These are phyloP conservation scores for Trichopoda pennipes DNA, from an alignment of 2,888 invertebrate species.

Conservation along the genomic window DNA sequence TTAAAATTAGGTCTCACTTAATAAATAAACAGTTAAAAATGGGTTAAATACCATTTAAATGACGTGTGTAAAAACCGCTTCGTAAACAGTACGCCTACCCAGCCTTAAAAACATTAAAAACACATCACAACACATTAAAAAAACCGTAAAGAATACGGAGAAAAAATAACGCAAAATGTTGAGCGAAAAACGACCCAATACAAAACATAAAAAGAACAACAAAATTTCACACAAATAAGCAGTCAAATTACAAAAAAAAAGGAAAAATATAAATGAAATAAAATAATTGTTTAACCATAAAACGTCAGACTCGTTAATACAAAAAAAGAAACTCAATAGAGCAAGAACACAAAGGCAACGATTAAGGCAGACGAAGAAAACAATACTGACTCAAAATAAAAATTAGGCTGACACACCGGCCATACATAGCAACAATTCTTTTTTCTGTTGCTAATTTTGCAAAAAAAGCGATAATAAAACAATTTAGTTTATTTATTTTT, in stretches of 20 bases:
- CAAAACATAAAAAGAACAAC: not conserved
- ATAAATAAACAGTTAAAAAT: not conserved
- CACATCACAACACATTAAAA: conserved; percentile 7
- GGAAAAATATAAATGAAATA: conserved; percentile 8
- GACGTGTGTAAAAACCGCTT: not conserved
- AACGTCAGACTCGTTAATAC: conserved; percentile 44
- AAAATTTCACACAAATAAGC: conserved; percentile 6
- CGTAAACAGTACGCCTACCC: conserved; percentile 14
- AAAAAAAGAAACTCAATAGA: conserved; percentile 21
- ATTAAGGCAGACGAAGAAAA: not conserved
- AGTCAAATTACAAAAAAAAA: conserved; percentile 21
- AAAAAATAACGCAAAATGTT: not conserved
- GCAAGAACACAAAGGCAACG: conserved; percentile 4
- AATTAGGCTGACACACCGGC: conserved; percentile 49
- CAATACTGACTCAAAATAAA: conserved; percentile 14
- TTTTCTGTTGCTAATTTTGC: conserved; percentile 33
- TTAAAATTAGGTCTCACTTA: not conserved
- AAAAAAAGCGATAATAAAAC: conserved; percentile 41
- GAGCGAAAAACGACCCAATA: not conserved
- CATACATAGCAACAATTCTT: conserved; percentile 55
- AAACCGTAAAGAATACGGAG: conserved; percentile 8
- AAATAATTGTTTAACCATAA: conserved; percentile 33
- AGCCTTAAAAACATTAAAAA: conserved; percentile 23
- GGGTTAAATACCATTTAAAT: conserved; percentile 18
- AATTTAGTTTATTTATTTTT: conserved; percentile 41